phyloP scores from a whole-genome alignment of 1,140 invertebrate genomes.

The Platyscapa corneri region DNA sequence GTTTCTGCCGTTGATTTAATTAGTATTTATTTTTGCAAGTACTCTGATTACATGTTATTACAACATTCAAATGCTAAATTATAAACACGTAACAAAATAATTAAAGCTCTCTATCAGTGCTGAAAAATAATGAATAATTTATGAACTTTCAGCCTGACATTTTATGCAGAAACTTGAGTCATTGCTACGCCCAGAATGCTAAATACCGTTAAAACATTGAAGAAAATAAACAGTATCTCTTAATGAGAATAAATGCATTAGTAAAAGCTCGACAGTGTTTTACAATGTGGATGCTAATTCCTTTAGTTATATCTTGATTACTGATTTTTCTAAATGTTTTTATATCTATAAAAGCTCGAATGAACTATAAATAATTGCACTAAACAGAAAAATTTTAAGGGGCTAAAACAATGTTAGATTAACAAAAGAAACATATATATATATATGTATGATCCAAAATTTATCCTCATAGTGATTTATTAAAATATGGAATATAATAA shows the following conservation, averaged over 20 bases:
- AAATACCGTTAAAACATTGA: slow-evolving; percentile 15
- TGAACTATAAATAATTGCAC: no score
- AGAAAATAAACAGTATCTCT: slow-evolving; percentile 9
- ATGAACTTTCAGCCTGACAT: slow-evolving; percentile 38
- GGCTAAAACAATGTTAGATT: no score
- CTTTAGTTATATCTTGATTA: neutral
- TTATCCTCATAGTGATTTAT: no score
- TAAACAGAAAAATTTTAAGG: no score
- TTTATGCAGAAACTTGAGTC: slow-evolving; percentile 43
- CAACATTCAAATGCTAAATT: neutral
- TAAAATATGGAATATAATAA: no score
- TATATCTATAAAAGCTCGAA: no score
- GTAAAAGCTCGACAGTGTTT: neutral
- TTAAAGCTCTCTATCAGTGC: slow-evolving; percentile 20
- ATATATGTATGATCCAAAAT: no score
- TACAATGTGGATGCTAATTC: neutral
- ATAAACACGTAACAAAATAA: slow-evolving; percentile 39
- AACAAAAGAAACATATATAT: no score
- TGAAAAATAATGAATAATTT: slow-evolving; percentile 43
- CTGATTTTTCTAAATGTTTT: neutral
- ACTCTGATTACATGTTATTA: slow-evolving; percentile 25
- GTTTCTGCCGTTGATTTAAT: slow-evolving; percentile 8
- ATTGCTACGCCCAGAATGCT: slow-evolving; percentile 18
- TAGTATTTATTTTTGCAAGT: neutral
- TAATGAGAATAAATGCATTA: neutral